These are phyloP conservation scores for Horisme vitalbata DNA, from an alignment of 2,888 invertebrate species.

Conservation along the genomic window DNA sequence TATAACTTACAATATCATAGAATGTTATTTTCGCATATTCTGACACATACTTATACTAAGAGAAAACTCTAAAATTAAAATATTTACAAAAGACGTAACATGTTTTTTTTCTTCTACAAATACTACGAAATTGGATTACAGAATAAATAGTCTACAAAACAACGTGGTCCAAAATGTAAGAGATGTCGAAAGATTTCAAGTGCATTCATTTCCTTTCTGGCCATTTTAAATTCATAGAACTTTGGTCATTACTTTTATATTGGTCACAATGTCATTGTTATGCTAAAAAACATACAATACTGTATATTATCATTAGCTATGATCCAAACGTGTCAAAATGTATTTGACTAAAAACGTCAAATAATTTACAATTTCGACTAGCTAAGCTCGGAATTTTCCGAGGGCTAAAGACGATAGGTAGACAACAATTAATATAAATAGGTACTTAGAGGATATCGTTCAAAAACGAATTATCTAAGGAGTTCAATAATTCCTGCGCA, in stretches of 20 bases:
- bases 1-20: constrained; percentile 47
- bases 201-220: constrained; percentile 29
- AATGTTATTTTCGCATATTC: constrained; percentile 46
- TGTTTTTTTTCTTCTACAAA: constrained; percentile 69
- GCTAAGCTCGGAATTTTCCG: constrained; percentile 19
- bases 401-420: constrained; percentile 11
- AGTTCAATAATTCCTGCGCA: constrained; percentile 92
- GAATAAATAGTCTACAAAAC: constrained; percentile 77
- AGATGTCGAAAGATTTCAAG: constrained; percentile 54
- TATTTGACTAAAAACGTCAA: constrained; percentile 44
- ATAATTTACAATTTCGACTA: constrained; percentile 14
- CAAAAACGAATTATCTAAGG: constrained; percentile 90
- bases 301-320: constrained; percentile 31
- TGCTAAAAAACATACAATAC: constrained; percentile 30
- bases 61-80: constrained; percentile 63
- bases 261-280: constrained; percentile 50
- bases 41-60: constrained; percentile 48
- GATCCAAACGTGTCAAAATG: constrained; percentile 40
- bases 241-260: constrained; percentile 71
- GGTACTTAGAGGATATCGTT: constrained; percentile 84
- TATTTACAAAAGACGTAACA: constrained; percentile 77
- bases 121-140: constrained; percentile 72
- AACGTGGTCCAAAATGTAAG: constrained; percentile 64
- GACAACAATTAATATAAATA: constrained; percentile 16
- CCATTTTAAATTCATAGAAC: constrained; percentile 67